Base-by-base conservation (phyloP, 1,140 invertebrate genomes). In the Drosophila paulistorum region DNA sequence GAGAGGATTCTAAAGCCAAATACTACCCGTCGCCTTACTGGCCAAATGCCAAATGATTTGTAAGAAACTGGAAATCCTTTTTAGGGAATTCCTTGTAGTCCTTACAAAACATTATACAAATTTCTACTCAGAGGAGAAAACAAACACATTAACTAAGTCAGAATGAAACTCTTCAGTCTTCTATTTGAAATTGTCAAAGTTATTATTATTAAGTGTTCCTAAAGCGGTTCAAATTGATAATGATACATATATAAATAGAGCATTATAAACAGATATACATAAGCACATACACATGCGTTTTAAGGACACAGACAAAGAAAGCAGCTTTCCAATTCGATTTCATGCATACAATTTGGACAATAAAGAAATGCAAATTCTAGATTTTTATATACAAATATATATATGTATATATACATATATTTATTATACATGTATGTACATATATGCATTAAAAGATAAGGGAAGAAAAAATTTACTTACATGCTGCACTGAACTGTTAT, bases 401-500 rank as follows among this genome's bases (percentile, higher is more conserved):
- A 60, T 30, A 68, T 5, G 41, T 14, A 51, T 26, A 41, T 58
- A 55, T 70, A 51, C n/a, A 55, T 57, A 74, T 55, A 57, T n/a
- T n/a, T n/a, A n/a, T n/a, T n/a, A n/a, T n/a, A n/a, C n/a, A n/a
- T 20, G 69, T 23, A 23, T 23, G 20, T 23, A 23, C 20, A 23
- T 17, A 23, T 23, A 61, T 57, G 74, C 42, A 57, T 30, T 69
- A 67, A 57, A 79, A 51, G 26, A 80, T 68, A 70, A 68, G 61
- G 70, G 54, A 65, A 65, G 68, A 68, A 61, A 62, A 65, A 39
- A 39, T 86, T 83, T 85, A 85, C 81, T 85, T 85, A 85, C 81
- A 86, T 85, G 81, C 81, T 85, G 81, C 68, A 78, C 82, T 86
- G 84, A 79, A 85, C 78, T 85, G 82, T 82, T 82, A 85, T 85